phyloP scores from a whole-genome alignment of 2,888 invertebrate species.

The Microplitis manilae region DNA sequence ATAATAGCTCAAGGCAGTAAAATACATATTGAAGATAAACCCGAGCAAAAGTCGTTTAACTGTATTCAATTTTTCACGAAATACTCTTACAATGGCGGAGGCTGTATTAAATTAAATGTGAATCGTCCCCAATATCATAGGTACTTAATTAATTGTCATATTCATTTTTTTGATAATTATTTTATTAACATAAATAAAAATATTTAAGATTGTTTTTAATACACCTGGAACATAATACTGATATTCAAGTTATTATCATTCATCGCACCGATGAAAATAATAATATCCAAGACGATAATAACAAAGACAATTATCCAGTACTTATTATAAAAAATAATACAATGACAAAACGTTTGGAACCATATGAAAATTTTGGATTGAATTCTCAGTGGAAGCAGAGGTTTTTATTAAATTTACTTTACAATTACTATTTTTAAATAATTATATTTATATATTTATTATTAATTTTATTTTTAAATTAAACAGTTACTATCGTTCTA shows the following conservation, averaged over 20 bases:
- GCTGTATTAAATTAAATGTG: conserved; percentile 62
- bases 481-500: conserved; percentile 57
- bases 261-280: conserved; percentile 49
- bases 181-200: conserved; percentile 14
- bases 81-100: conserved; percentile 66
- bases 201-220: conserved; percentile 62
- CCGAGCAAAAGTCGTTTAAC: conserved; percentile 50
- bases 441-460: conserved; percentile 19
- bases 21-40: conserved; percentile 55
- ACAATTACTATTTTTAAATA: conserved; percentile 3
- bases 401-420: conserved; percentile 47
- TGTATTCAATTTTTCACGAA: conserved; percentile 58
- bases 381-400: conserved; percentile 61
- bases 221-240: conserved; percentile 58
- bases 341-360: conserved; percentile 55
- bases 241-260: conserved; percentile 61
- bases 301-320: conserved; percentile 44
- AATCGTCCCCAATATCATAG: conserved; percentile 61
- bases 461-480: neutral
- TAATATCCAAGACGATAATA: neutral
- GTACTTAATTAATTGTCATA: conserved; percentile 49
- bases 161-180: conserved; percentile 9
- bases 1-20: conserved; percentile 54
- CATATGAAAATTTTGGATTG: conserved; percentile 54
- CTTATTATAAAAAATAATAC: conserved; percentile 58